phyloP scores from a whole-genome alignment of 2,888 invertebrate genomes.

The Caenorhabditis sp. region DNA sequence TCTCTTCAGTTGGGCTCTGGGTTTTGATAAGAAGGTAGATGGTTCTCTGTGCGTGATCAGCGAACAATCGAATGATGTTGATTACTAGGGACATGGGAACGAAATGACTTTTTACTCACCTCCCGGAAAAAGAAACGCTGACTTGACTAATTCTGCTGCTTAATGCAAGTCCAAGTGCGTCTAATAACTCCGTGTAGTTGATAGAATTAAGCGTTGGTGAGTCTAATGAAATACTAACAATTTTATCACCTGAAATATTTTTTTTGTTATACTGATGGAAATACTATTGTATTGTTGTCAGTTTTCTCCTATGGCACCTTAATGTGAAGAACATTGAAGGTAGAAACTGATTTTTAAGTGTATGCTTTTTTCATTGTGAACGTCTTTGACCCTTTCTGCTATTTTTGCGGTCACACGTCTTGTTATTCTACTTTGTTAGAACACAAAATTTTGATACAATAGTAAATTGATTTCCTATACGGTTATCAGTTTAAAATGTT shows the following conservation, averaged over 20 bases:
- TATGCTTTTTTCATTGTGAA: constrained; percentile 13
- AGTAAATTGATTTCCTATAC: background rate
- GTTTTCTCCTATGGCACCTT: too few relatives aligned
- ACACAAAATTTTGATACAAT: constrained; percentile 6
- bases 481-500: constrained; percentile 20
- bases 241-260: constrained; percentile 37
- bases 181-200: constrained; percentile 51
- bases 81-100: background rate
- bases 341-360: too few relatives aligned
- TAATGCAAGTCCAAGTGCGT: constrained; percentile 38
- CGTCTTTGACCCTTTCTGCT: constrained; percentile 13
- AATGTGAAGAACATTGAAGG: too few relatives aligned
- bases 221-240: constrained; percentile 43
- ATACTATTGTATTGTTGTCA: constrained; percentile 16
- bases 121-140: constrained; percentile 40
- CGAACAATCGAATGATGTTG: constrained; percentile 48
- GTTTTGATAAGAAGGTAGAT: constrained; percentile 16
- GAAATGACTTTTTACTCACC: constrained; percentile 25
- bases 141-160: constrained; percentile 48
- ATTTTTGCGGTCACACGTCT: background rate
- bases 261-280: too few relatives aligned
- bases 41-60: constrained; percentile 59
- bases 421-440: constrained; percentile 4
- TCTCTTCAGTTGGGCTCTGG: background rate
- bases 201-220: constrained; percentile 39